A percentile compares a stretch with the other conserved stretches of the same genome.
Conservation (phyloP, 2,888 invertebrate genomes). For the Yponomeuta plumbellus region DNA sequence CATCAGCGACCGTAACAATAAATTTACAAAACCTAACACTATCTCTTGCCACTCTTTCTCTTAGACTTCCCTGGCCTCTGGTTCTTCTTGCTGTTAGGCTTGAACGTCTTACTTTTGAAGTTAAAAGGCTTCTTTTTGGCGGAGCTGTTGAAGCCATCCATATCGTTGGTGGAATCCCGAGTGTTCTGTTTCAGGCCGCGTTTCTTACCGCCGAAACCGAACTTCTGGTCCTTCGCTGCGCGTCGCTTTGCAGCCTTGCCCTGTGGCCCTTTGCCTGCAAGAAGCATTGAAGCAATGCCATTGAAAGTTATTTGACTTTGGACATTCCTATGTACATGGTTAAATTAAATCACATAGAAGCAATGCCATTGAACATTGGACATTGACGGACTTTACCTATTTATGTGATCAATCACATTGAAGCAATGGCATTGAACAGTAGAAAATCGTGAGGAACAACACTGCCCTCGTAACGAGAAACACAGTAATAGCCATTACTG, state of each 20-base stretch:
- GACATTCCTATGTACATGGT: too few relatives aligned
- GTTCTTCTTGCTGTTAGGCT: conserved; percentile 56
- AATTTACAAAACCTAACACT: conserved; percentile 20
- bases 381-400: too few relatives aligned
- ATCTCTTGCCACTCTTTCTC: conserved; percentile 57
- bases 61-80: conserved; percentile 77
- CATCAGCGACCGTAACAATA: neutral
- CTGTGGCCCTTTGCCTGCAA: neutral
- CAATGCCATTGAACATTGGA: too few relatives aligned
- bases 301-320: too few relatives aligned
- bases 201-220: conserved; percentile 97
- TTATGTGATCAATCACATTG: too few relatives aligned
- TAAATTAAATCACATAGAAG: too few relatives aligned
- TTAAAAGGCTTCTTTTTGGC: conserved; percentile 53
- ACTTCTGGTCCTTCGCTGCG: conserved; percentile 87
- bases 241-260: conserved; percentile 64
- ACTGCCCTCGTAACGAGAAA: too few relatives aligned
- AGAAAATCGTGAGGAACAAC: too few relatives aligned
- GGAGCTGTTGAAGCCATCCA: conserved; percentile 75
- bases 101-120: conserved; percentile 59
- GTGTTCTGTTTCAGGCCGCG: conserved; percentile 92
- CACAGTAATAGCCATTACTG: too few relatives aligned
- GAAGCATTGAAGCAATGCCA: neutral
- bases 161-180: conserved; percentile 83
- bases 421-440: too few relatives aligned